Base-by-base conservation (phyloP, 2,888 invertebrate species). In the Sicus ferrugineus region DNA sequence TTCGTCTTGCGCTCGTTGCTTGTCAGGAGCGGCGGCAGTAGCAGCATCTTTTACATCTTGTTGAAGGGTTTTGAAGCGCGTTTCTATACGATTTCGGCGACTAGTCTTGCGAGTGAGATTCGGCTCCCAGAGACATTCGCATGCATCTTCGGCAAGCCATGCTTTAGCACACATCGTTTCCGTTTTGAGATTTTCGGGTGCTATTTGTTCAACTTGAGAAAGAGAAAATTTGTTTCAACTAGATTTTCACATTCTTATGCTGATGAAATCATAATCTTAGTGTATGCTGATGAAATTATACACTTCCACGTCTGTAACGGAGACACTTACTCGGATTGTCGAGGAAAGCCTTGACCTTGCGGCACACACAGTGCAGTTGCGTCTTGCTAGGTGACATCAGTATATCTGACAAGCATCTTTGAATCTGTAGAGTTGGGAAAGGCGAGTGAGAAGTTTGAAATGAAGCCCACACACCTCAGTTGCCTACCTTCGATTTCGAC, bases 101-200 rank as follows among this genome's bases (percentile, higher is more conserved):
- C 79, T 84, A 21, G 80, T 79, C 68, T 83, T 81, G 6, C 82
- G 82, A 70, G 78, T 81, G 38, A 80, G 74, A 75, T 79, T 79
- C 28, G 74, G 79, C 50, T 88, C 89, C 89, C 90, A 91, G 7
- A 88, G 86, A 78, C 92, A 92, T n/a, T 86, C 77, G 75, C 92
- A 92, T 38, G 87, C 87, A 0, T 85, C 82, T 23, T 89, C 86
- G 61, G 80, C 84, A 16, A 86, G 83, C 92, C 92, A 92, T 6
- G 88, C 85, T 65, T 86, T 86, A 0, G 86, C 80, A 75, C 89
- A 91, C 54, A 89, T 88, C 2, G 83, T 84, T 75, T 91, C 91
- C 0, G 88, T 88, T 68, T 87, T 85, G 0, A 88, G 84, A 6
- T 88, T 88, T 2, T 87, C 87, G 68, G 87, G 87, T 68, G 75